These are phyloP conservation scores for Smittia sp. DNA, from an alignment of 2,888 invertebrate genomes.

Conservation along the genomic window DNA sequence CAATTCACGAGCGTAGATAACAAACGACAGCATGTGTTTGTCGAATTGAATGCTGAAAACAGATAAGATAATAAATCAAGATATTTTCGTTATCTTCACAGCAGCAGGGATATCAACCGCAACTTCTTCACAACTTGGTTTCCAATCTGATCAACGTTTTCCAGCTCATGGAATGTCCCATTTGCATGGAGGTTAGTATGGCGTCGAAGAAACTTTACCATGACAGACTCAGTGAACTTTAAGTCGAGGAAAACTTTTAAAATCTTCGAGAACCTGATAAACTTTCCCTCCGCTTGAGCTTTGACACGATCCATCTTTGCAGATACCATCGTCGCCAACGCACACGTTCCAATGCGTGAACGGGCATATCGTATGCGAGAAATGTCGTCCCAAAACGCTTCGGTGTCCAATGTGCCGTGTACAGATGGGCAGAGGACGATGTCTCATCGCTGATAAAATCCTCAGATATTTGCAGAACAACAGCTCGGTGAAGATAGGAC, in stretches of 20 bases:
- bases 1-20: not conserved
- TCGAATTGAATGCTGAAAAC: not conserved
- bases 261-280: conserved; percentile 6
- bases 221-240: not conserved
- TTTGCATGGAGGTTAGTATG: conserved; percentile 54
- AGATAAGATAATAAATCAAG: conserved; percentile 32
- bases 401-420: conserved; percentile 62
- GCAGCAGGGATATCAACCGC: conserved; percentile 34
- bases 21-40: not conserved
- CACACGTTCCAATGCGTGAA: conserved; percentile 62
- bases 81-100: conserved; percentile 1
- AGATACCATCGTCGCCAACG: conserved; percentile 48
- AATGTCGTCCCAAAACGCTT: conserved; percentile 60
- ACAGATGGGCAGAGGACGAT: conserved; percentile 53
- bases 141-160: conserved; percentile 54
- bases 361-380: conserved; percentile 63
- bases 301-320: not conserved
- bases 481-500: conserved; percentile 45
- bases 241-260: not conserved
- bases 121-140: conserved; percentile 54
- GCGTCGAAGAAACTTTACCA: not conserved
- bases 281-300: not conserved
- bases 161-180: conserved; percentile 56
- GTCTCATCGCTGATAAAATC: conserved; percentile 55
- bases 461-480: conserved; percentile 47